Evolutionary conservation across 2,797 vertebrate species (phyloP).

Genomic region (Strix occidentalis): DNA sequence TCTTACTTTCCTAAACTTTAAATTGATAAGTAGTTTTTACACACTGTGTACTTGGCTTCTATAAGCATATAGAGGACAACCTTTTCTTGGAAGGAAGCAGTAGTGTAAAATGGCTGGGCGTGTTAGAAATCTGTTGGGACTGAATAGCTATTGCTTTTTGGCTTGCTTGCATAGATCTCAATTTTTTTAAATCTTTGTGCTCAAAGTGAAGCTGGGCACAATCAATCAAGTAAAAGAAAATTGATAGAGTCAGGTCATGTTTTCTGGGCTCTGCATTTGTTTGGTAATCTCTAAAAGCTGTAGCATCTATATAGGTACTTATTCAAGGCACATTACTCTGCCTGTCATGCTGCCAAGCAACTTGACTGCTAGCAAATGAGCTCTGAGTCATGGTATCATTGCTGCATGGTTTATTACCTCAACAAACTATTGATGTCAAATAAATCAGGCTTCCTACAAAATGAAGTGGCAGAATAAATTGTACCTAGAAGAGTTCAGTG

Average conservation of each 20-base stretch:
- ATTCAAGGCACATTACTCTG: constrained; percentile 33
- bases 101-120: not conserved
- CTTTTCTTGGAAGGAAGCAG: not conserved
- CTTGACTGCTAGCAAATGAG: constrained; percentile 61
- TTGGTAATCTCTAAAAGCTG: constrained; percentile 20
- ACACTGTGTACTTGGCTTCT: not conserved
- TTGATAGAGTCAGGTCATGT: not conserved
- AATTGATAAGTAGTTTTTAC: not conserved
- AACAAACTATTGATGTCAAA: constrained; percentile 60
- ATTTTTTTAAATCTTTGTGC: not conserved
- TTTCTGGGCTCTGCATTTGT: not conserved
- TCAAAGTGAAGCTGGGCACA: not conserved
- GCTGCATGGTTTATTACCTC: constrained; percentile 66
- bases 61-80: not conserved
- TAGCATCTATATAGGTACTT: not conserved
- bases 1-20: not conserved
- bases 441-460: constrained; percentile 50
- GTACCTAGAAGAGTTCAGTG: constrained; percentile 36
- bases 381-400: constrained; percentile 52
- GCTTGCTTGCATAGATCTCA: not conserved
- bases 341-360: constrained; percentile 55
- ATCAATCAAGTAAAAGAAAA: not conserved
- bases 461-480: constrained; percentile 61
- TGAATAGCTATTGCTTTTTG: not conserved
- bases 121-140: not conserved